Evolutionary conservation across 2,113 vertebrate genomes (phyloP), one percentile per base, ranked within the genome.

Genomic region (Ifrita kowaldi): DNA sequence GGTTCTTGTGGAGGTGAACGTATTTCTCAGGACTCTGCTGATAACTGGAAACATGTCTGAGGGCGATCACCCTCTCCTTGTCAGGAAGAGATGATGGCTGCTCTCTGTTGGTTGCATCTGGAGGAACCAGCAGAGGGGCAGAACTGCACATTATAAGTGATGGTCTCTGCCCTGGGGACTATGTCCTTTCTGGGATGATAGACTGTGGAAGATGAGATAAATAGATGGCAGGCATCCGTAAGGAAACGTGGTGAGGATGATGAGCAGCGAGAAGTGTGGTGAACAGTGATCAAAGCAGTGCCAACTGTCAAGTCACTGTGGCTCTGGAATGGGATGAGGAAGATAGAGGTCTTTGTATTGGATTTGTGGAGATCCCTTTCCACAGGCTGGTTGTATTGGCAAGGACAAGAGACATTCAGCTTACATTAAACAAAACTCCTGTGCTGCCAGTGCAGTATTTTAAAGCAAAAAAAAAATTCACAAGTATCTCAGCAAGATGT

Each of bases 31-130:
- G n/a, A 8, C 44, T 26, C 3, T 50, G 39, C 73, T 64, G 67
- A 5, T 50, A 4, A 9, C 5, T 55, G 42, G 59, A 20, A 44
- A 8, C 0, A 1, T 13, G 23, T 67, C 73, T 5, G 9, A 8
- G 68, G 47, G 46, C 27, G 10, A 11, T 59, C 39, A 16, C 32
- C 21, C 7, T 7, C 32, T 57, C 28, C 71, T 71, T 26, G 42
- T 68, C 52, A 56, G 74, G 44, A 6, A 7, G 68, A 9, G 73
- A 1, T 11, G n/a, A 0, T 35, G 56, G 16, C 20, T 4, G 3
- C 55, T 55, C 37, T 55, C 33, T n/a, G 4, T 22, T 2, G 0
- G 18, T 12, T 11, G 41, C 41, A 37, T 30, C 55, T 78, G 73
- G 47, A 62, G 90, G 75, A 69, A 1, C 17, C 59, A 7, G 60